These are phyloP conservation scores for Adelosebastes latens DNA, from an alignment of 2,797 vertebrate species.

Conservation along the genomic window DNA sequence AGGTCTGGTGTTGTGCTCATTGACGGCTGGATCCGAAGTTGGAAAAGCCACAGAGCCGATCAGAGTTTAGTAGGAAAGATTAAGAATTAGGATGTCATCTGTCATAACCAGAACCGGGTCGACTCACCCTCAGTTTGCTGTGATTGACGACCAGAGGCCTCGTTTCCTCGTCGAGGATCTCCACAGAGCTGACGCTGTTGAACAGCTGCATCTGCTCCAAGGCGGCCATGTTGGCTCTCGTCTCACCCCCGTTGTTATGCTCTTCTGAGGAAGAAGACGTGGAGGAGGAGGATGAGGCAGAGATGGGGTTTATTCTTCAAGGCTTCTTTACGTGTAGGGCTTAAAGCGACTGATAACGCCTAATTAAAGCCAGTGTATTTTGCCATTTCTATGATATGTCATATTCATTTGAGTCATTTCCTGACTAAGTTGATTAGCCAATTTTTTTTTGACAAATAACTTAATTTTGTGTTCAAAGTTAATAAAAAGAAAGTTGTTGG, in stretches of 20 bases:
- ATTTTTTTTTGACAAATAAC: no score
- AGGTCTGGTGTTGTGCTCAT: no score
- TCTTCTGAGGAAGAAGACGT: constrained; percentile 71
- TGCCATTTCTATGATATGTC: no score
- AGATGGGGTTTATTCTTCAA: no score
- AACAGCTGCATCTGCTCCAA: constrained; percentile 69
- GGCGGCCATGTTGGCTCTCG: constrained; percentile 25
- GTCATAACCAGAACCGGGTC: not conserved
- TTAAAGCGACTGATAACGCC: no score
- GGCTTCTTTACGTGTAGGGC: no score
- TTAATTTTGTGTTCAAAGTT: no score
- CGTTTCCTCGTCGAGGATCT: constrained; percentile 57
- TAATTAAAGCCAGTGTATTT: no score
- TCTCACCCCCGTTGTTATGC: constrained; percentile 16
- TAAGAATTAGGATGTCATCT: no score
- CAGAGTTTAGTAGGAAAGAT: not conserved
- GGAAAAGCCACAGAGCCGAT: not conserved
- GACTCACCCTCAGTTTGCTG: constrained; percentile 80
- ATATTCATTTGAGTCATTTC: no score
- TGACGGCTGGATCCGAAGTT: not conserved
- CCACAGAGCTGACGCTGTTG: constrained; percentile 57
- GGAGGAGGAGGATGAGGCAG: not conserved
- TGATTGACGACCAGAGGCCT: constrained; percentile 78
- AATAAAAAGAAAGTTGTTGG: no score
- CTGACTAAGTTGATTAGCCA: no score